Conservation (phyloP, 2,888 invertebrate species). For the Sinopyrophorus schimmeli region DNA sequence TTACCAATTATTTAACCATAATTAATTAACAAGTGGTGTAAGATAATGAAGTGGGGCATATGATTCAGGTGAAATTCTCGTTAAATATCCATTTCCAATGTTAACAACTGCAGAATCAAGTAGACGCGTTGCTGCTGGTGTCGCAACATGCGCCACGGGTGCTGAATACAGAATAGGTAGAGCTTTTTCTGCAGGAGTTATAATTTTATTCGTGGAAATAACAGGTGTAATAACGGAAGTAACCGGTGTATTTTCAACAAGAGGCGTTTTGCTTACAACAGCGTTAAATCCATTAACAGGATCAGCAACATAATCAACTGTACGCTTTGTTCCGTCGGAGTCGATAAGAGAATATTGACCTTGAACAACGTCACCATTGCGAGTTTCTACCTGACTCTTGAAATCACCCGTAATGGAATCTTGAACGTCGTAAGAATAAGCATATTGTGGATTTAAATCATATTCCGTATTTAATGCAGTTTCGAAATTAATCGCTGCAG, state of each 20-base stretch:
- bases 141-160: slow-evolving; percentile 30
- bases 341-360: slow-evolving; percentile 62
- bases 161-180: slow-evolving; percentile 44
- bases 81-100: too few species aligned
- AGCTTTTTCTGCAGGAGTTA: slow-evolving; percentile 46
- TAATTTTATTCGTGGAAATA: slow-evolving; percentile 36
- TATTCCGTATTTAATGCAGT: slow-evolving; percentile 58
- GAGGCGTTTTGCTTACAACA: slow-evolving; percentile 59
- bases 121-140: too few species aligned
- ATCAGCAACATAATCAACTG: slow-evolving; percentile 64
- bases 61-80: too few species aligned
- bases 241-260: too few species aligned
- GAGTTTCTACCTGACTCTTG: slow-evolving; percentile 62
- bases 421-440: slow-evolving; percentile 69
- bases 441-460: slow-evolving; percentile 68
- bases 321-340: slow-evolving; percentile 66
- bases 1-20: too few species aligned
- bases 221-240: slow-evolving; percentile 31
- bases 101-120: too few species aligned
- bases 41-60: too few species aligned
- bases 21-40: too few species aligned
- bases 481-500: slow-evolving; percentile 23
- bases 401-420: slow-evolving; percentile 66
- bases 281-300: slow-evolving; percentile 61
- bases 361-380: slow-evolving; percentile 65